Percentiles rank a stretch among this genome's conserved stretches.
Evolutionary conservation across 2,113 vertebrate species (phyloP).

Genomic region (Phylloscopus whistleri): DNA sequence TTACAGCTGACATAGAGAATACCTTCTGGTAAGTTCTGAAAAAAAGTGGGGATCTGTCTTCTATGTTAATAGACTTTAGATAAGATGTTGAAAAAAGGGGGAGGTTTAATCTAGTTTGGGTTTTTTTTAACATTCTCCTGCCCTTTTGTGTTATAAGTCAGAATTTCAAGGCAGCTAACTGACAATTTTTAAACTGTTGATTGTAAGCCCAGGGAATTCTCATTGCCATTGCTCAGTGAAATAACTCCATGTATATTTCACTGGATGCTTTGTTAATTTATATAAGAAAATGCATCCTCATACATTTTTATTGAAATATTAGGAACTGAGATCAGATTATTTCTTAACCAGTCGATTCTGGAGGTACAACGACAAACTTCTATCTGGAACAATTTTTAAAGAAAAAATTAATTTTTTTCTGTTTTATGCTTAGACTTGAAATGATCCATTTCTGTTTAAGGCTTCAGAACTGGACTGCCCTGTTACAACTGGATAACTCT

Average conservation of each 20-base stretch:
- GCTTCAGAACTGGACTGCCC: not conserved
- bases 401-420: not conserved
- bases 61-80: fast-evolving
- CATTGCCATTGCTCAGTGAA: not conserved
- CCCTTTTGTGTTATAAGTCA: not conserved
- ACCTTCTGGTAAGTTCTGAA: not conserved
- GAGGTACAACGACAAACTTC: not conserved
- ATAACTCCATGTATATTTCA: not conserved
- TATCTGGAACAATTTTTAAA: not conserved
- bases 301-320: not conserved
- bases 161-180: not conserved
- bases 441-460: not conserved
- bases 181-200: not conserved
- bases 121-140: not conserved
- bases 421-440: not conserved
- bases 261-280: not conserved
- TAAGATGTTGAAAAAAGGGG: not conserved
- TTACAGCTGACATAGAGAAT: not conserved
- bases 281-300: not conserved
- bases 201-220: not conserved
- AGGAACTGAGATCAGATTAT: not conserved
- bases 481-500: not conserved
- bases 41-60: not conserved
- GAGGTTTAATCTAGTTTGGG: not conserved
- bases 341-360: not conserved